A percentile compares a stretch with the other conserved stretches of the same genome.
phyloP scores from a whole-genome alignment of 2,797 vertebrate genomes.

The Enteromius radiatus region DNA sequence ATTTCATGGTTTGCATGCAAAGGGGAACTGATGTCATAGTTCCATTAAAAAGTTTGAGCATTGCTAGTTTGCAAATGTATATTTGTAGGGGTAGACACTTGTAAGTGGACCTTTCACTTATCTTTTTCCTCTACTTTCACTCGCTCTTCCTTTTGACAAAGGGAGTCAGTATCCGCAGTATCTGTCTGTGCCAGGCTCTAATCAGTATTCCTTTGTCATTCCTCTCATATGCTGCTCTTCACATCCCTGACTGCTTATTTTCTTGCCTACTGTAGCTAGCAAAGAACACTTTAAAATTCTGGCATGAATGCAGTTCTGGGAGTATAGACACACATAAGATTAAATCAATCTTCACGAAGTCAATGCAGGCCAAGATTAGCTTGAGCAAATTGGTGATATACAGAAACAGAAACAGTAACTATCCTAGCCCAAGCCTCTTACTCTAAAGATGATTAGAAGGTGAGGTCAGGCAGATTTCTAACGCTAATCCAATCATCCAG shows the following conservation, averaged over 20 bases:
- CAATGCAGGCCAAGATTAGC: constrained; percentile 30
- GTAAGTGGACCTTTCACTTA: constrained; percentile 10
- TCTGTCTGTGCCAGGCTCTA: constrained; percentile 59
- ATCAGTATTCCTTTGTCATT: constrained; percentile 60
- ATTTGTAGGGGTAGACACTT: background rate
- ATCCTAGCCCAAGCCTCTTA: constrained; percentile 48
- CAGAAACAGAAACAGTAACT: constrained; percentile 17
- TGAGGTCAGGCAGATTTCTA: constrained; percentile 34
- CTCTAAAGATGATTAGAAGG: constrained; percentile 52
- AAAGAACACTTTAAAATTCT: constrained; percentile 61
- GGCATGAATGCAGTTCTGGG: constrained; percentile 56
- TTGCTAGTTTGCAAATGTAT: background rate
- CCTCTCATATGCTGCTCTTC: constrained; percentile 33
- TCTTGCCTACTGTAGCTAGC: constrained; percentile 56
- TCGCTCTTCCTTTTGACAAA: constrained; percentile 51
- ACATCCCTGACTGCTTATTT: constrained; percentile 29
- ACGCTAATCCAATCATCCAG: background rate
- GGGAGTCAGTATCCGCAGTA: constrained; percentile 47
- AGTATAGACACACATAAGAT: constrained; percentile 60
- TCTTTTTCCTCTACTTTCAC: constrained; percentile 4
- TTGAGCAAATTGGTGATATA: constrained; percentile 34
- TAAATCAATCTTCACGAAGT: constrained; percentile 16
- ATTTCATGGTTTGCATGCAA: background rate
- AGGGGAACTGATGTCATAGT: background rate
- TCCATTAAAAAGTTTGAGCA: background rate